phyloP scores from a whole-genome alignment of 2,888 invertebrate genomes.

The Oegoconia quadripuncta region DNA sequence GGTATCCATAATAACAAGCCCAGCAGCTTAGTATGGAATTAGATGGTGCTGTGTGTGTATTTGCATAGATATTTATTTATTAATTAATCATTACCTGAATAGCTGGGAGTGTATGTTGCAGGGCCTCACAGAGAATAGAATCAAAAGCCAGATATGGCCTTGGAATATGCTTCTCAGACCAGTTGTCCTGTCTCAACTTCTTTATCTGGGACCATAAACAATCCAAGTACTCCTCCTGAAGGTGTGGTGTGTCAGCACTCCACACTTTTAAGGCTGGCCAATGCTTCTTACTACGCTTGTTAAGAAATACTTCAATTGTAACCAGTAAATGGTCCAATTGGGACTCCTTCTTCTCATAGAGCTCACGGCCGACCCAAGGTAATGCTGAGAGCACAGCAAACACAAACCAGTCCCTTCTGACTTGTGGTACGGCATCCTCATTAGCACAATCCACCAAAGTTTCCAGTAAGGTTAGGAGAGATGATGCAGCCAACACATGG shows the following conservation, averaged over 20 bases:
- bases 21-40: too few relatives aligned
- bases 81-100: slow-evolving; percentile 72
- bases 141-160: slow-evolving; percentile 98
- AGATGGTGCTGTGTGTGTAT: too few relatives aligned
- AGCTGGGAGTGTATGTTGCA: slow-evolving; percentile 96
- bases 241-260: slow-evolving; percentile 96
- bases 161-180: slow-evolving; percentile 97
- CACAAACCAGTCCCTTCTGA: slow-evolving; percentile 89
- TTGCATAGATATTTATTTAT: background rate
- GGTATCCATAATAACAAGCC: too few relatives aligned
- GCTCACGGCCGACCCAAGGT: slow-evolving; percentile 97
- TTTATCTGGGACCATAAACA: slow-evolving; percentile 93
- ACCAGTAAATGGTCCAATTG: slow-evolving; percentile 93
- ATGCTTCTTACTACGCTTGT: slow-evolving; percentile 95
- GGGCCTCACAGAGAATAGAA: slow-evolving; percentile 94
- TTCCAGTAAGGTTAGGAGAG: slow-evolving; percentile 93
- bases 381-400: slow-evolving; percentile 94
- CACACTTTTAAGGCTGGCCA: slow-evolving; percentile 95
- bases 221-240: slow-evolving; percentile 97
- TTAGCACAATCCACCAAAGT: slow-evolving; percentile 96
- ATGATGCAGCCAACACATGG: slow-evolving; percentile 95
- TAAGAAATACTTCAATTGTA: slow-evolving; percentile 93
- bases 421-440: slow-evolving; percentile 96
- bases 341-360: slow-evolving; percentile 97
- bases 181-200: slow-evolving; percentile 94